Base-by-base conservation (phyloP, 2,888 invertebrate species). In the Meloe dianella region DNA sequence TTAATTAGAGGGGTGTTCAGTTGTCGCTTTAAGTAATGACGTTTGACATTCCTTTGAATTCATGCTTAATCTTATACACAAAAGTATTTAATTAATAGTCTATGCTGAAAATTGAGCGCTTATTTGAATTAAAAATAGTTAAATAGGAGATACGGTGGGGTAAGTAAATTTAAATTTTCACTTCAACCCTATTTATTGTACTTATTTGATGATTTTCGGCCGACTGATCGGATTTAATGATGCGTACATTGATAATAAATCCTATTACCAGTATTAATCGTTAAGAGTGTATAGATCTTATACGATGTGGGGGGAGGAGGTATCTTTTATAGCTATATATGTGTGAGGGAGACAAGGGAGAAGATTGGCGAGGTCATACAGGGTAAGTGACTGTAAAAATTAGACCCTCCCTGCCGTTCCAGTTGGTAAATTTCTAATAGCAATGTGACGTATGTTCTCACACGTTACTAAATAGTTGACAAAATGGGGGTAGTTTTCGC, bases 1-100 rank as follows among this genome's bases (percentile, higher is more conserved):
- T 81, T 82, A 83, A 83, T 83, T 82, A 81, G 81, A 24, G 81
- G 82, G 81, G 81, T 81, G 82, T 81, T 81, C 76, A 76, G 80
- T 80, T 79, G 80, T 80, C 80, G 80, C 79, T 79, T 80, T 75
- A 71, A 70, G 75, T 77, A 79, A 78, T 76, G 76, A 80, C 71
- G 74, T 68, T 54, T 71, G 72, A 72, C 77, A 79, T 80, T 80
- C 77, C 74, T 69, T 58, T 69, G 69, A 73, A 72, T 71, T 68
- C 57, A 61, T 58, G 56, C 60, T 10, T 61, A 62, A 68, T 59
- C 62, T 30, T 58, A 10, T n/a, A 35, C 20, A 20, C 27, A 58
- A 22, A 17, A 30, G 14, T 32, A 10, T 58, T 12, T 30, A 14
- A 58, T 24, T 32, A 58, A 29, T 54, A 41, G 10, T 17, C n/a